A percentile compares a stretch with the other conserved stretches of the same genome.
Evolutionary conservation across 2,113 vertebrate genomes (phyloP).

Genomic region (Centropristis striata): DNA sequence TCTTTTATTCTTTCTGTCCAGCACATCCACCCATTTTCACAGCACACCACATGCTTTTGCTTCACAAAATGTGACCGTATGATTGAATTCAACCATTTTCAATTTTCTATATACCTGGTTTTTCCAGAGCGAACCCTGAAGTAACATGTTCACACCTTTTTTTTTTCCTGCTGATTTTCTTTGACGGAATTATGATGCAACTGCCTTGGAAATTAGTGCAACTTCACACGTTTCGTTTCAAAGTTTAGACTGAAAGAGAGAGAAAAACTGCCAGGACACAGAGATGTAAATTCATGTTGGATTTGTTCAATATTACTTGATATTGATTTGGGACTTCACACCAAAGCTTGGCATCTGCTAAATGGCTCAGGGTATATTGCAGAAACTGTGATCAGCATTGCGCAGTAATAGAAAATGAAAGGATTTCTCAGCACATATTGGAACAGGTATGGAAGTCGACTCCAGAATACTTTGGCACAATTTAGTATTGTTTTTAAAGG

Average conservation of each 20-base stretch:
- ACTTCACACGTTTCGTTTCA: slow-evolving; percentile 63
- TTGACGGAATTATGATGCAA: slow-evolving; percentile 68
- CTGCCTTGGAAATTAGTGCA: slow-evolving; percentile 60
- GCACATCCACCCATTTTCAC: not conserved
- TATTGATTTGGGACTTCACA: slow-evolving; percentile 29
- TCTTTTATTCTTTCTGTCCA: slow-evolving; percentile 26
- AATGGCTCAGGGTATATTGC: slow-evolving; percentile 19
- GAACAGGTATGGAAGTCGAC: not conserved
- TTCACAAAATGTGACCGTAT: slow-evolving; percentile 15
- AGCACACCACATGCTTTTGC: not conserved
- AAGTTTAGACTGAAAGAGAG: slow-evolving; percentile 17
- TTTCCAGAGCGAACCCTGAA: slow-evolving; percentile 37
- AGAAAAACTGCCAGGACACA: slow-evolving; percentile 20
- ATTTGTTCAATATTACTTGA: slow-evolving; percentile 17
- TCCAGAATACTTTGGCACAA: not conserved
- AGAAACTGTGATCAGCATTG: slow-evolving; percentile 9
- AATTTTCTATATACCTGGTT: slow-evolving; percentile 48
- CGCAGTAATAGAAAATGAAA: slow-evolving; percentile 18
- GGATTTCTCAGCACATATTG: slow-evolving; percentile 8
- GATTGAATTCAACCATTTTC: slow-evolving; percentile 35
- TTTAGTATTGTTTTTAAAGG: not conserved
- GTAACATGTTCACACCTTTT: slow-evolving; percentile 36
- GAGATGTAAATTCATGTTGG: slow-evolving; percentile 39
- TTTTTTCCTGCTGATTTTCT: slow-evolving; percentile 14
- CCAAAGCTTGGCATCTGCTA: slow-evolving; percentile 15